phyloP scores from a whole-genome alignment of 2,797 vertebrate species.

The Pipistrellus nathusii region DNA sequence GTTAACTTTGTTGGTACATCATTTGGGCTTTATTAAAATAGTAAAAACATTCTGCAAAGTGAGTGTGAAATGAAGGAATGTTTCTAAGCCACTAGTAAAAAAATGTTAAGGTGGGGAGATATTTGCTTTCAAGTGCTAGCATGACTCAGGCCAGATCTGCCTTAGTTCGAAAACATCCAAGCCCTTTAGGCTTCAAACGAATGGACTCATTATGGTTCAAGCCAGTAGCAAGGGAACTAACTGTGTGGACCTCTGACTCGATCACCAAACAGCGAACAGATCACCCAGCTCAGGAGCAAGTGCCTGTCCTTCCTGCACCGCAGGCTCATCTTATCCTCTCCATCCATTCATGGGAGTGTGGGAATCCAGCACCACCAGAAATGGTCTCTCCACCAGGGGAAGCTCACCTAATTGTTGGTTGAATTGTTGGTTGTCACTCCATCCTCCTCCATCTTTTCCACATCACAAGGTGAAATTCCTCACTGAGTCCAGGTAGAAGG shows the following conservation, averaged over 20 bases:
- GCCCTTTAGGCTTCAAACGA: background rate
- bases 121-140: background rate
- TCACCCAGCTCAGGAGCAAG: background rate
- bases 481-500: background rate
- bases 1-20: background rate
- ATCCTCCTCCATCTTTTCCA: background rate
- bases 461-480: background rate
- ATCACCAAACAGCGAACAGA: background rate
- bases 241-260: background rate
- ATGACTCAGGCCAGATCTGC: background rate
- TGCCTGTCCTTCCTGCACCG: fast-evolving
- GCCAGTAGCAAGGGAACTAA: background rate
- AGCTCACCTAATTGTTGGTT: background rate
- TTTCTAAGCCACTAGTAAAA: background rate
- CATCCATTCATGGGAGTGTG: background rate
- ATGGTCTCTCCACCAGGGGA: background rate
- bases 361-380: background rate
- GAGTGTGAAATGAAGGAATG: background rate
- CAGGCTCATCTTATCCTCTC: background rate
- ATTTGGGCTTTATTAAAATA: slow-evolving; percentile 17
- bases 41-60: background rate
- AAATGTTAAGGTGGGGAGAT: background rate
- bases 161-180: background rate
- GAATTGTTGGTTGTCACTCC: background rate
- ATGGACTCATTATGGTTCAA: background rate